These are phyloP conservation scores for Drosophila elegans DNA, from an alignment of 1,140 invertebrate genomes.

Conservation along the genomic window DNA sequence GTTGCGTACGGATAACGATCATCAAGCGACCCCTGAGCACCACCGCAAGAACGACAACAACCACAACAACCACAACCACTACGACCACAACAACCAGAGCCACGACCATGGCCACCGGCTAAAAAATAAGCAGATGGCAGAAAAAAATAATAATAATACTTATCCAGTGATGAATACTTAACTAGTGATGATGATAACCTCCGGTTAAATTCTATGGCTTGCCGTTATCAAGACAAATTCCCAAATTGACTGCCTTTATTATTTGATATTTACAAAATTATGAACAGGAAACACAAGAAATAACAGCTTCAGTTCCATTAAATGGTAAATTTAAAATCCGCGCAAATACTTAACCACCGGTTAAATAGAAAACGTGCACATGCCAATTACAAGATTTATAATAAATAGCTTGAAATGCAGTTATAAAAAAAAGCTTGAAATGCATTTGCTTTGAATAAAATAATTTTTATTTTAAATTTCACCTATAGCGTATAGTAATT, in stretches of 20 bases:
- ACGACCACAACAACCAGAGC: constrained; percentile 29
- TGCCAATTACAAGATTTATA: too few relatives aligned
- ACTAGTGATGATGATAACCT: background rate
- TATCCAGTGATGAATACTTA: background rate
- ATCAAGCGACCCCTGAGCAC: constrained; percentile 43
- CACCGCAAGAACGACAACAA: constrained; percentile 24
- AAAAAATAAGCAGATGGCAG: background rate
- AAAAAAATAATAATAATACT: too few relatives aligned
- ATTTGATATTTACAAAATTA: too few relatives aligned
- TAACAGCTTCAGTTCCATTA: too few relatives aligned
- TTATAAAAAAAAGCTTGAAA: too few relatives aligned
- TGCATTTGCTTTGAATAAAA: too few relatives aligned
- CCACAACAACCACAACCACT: constrained; percentile 45
- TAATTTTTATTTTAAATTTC: too few relatives aligned
- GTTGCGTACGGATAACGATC: constrained; percentile 62
- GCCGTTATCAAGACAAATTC: background rate
- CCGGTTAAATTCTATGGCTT: background rate
- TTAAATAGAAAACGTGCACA: background rate
- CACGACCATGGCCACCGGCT: constrained; percentile 47
- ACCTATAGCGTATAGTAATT: background rate
- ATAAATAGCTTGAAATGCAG: too few relatives aligned
- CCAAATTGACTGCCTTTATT: too few relatives aligned
- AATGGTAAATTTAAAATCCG: too few relatives aligned
- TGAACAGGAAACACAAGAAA: too few relatives aligned
- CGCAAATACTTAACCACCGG: background rate